Evolutionary conservation across 2,113 vertebrate species (phyloP).

Genomic region (Rhea pennata): DNA sequence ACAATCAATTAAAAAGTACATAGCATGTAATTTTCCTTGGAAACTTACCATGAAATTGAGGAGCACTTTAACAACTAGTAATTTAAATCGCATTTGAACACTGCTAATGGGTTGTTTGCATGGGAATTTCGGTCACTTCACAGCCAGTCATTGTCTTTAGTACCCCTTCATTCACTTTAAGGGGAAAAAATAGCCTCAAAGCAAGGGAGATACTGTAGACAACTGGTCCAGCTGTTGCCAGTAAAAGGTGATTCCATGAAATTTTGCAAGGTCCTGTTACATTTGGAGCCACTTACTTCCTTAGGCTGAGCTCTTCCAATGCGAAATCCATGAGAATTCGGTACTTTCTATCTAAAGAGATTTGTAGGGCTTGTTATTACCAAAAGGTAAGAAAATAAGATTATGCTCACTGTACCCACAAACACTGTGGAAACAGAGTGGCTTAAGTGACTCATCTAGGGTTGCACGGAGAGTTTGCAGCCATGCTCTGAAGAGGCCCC

Average conservation of each 20-base stretch:
- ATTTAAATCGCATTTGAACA: slow-evolving; percentile 81
- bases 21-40: slow-evolving; percentile 81
- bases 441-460: neutral
- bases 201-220: neutral
- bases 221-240: neutral
- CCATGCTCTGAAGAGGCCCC: neutral
- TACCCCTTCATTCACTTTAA: slow-evolving; percentile 56
- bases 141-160: slow-evolving; percentile 67
- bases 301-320: neutral
- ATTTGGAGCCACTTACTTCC: neutral
- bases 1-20: slow-evolving; percentile 82
- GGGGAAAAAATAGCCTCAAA: neutral
- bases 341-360: neutral
- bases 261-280: neutral
- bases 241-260: neutral
- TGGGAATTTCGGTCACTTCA: slow-evolving; percentile 76
- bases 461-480: neutral
- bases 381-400: neutral
- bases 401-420: fast-evolving
- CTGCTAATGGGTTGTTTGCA: slow-evolving; percentile 79
- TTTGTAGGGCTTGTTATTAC: neutral
- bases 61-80: slow-evolving; percentile 77
- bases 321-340: neutral
- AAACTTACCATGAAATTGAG: slow-evolving; percentile 80
- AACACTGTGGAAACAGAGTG: fast-evolving